These are phyloP conservation scores for Etheostoma cragini DNA, from an alignment of 2,113 vertebrate genomes.

Conservation along the genomic window DNA sequence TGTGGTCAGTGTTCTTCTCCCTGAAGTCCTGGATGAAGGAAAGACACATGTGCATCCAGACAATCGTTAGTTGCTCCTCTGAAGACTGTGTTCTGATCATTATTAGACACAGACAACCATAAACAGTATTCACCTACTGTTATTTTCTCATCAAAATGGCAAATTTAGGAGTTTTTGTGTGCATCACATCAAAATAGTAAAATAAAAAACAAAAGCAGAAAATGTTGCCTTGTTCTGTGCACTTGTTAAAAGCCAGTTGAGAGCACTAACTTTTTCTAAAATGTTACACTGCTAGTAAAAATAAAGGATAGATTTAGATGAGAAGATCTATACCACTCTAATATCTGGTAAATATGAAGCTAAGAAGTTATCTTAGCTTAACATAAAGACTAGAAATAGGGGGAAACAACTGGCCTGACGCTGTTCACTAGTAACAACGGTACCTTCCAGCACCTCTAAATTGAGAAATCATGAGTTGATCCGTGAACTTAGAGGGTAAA, in stretches of 20 bases:
- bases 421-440: not conserved
- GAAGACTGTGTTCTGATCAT: not conserved
- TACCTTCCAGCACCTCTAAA: not conserved
- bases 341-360: not conserved
- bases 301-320: not conserved
- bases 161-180: not conserved
- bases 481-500: too few relatives aligned
- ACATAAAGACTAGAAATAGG: not conserved
- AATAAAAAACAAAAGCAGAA: conserved; percentile 7
- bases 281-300: conserved; percentile 15
- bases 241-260: conserved; percentile 21
- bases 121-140: not conserved
- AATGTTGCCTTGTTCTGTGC: not conserved
- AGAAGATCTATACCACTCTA: not conserved
- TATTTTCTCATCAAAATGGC: not conserved
- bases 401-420: not conserved
- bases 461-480: too few relatives aligned
- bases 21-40: conserved; percentile 90
- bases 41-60: not conserved
- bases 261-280: not conserved
- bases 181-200: not conserved
- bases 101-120: not conserved
- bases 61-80: not conserved
- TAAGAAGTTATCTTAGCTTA: not conserved
- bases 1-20: conserved; percentile 99